Base-by-base conservation (phyloP, 2,888 invertebrate genomes). In the Melieria crassipennis region DNA sequence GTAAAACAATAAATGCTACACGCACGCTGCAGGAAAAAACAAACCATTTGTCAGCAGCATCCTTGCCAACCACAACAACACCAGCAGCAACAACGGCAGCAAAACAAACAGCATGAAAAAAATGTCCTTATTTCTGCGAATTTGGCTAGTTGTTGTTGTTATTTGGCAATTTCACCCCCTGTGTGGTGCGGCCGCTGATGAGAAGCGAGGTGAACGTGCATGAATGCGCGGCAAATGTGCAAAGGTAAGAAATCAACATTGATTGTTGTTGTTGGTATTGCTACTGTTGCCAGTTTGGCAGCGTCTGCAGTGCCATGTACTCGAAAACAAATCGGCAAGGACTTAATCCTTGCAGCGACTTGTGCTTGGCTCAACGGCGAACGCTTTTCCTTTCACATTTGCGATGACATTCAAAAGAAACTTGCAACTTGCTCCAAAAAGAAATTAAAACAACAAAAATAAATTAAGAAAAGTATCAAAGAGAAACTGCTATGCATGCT, bases 21-120 rank as follows among this genome's bases (percentile, higher is more conserved):
- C 30, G 30, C 16, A 57, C 30, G 9, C 30, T 13, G 57, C 57
- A 75, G 77, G 77, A 77, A 77, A 77, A 77, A 77, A 77, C 75
- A 77, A 77, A 75, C 75, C 77, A 77, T 77, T 75, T 77, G 75
- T 77, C 75, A 77, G 75, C n/a, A 56, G 13, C 56, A 16, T n/a
- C 46, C 48, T 30, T 30, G 30, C 30, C 30, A 30, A 30, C 30
- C 10, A 50, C 9, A 50, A 11, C 10, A 50, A 50, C 9, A 50
- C 9, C 10, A 50, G 11, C 9, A 50, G 10, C 50, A 50, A 50
- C 50, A 10, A 11, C 11, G 50, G 50, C 11, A 50, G 11, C 50
- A 30, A 30, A 30, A 30, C 30, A 30, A 30, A 30, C 30, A 30
- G 30, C 30, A 30, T 30, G 30, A 30, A 30, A 30, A 30, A 30